Percentiles rank a stretch among this genome's conserved stretches.
phyloP scores from a whole-genome alignment of 2,797 vertebrate species.

The Eulemur albifrons region DNA sequence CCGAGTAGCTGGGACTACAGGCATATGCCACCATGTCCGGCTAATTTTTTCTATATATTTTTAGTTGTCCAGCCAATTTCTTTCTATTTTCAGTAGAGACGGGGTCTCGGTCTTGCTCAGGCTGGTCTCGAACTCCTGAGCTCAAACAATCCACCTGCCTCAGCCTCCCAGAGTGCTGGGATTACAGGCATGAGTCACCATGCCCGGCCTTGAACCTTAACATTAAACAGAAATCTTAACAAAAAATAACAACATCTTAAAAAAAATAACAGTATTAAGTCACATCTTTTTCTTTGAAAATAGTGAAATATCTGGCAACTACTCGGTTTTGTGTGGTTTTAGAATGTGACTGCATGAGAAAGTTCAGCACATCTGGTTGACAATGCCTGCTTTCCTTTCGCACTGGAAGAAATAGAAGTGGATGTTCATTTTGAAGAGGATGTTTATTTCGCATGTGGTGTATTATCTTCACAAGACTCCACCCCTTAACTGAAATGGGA shows the following conservation, averaged over 20 bases:
- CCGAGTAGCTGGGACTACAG: too few species aligned
- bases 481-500: not conserved
- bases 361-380: not conserved
- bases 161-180: too few species aligned
- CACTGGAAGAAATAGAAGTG: not conserved
- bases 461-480: not conserved
- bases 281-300: slow-evolving; percentile 47
- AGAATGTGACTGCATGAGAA: slow-evolving; percentile 14
- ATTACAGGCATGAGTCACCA: too few species aligned
- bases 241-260: slow-evolving; percentile 3
- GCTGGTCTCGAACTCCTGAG: too few species aligned
- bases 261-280: slow-evolving; percentile 13
- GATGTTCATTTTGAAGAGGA: slow-evolving; percentile 51
- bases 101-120: too few species aligned
- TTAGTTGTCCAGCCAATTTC: too few species aligned
- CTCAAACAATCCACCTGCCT: too few species aligned
- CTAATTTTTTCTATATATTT: too few species aligned
- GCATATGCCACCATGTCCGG: too few species aligned
- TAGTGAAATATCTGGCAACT: slow-evolving; percentile 14
- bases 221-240: not conserved
- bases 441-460: slow-evolving; percentile 24
- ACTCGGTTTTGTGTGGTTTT: not conserved
- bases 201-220: not conserved
- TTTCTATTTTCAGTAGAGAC: too few species aligned
- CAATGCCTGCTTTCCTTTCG: not conserved